These are phyloP conservation scores for Himalopsyche phryganea DNA, from an alignment of 1,140 invertebrate genomes.

Conservation along the genomic window DNA sequence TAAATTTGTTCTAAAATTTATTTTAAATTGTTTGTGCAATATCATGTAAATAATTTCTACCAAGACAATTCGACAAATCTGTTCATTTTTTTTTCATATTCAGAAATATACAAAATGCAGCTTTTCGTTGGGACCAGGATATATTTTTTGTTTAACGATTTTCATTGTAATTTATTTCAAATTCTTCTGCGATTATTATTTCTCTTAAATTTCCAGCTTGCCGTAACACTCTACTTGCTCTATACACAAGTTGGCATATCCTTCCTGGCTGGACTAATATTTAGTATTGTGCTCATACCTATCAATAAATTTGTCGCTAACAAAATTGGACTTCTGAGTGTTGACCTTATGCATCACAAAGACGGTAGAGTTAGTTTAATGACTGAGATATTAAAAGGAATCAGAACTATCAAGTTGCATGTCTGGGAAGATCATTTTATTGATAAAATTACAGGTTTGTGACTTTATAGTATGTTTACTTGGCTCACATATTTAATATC, in stretches of 20 bases:
- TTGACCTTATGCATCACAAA: constrained; percentile 87
- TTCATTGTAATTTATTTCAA: too few relatives aligned
- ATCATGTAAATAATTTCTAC: too few relatives aligned
- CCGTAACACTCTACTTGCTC: constrained; percentile 76
- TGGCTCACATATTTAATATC: too few relatives aligned
- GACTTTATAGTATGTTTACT: not conserved
- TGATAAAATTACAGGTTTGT: constrained; percentile 55
- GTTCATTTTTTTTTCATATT: too few relatives aligned
- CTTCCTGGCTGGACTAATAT: constrained; percentile 84
- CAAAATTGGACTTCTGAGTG: constrained; percentile 85
- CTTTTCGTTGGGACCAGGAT: too few relatives aligned
- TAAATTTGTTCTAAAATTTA: too few relatives aligned
- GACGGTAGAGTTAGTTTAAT: constrained; percentile 87
- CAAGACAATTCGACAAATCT: too few relatives aligned
- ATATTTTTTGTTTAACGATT: too few relatives aligned
- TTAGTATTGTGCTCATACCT: constrained; percentile 87
- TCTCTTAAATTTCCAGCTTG: constrained; percentile 67
- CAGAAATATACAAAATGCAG: too few relatives aligned
- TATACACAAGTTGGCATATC: constrained; percentile 86
- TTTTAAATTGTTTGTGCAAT: too few relatives aligned
- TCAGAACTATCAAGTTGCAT: constrained; percentile 87
- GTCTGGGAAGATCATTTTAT: constrained; percentile 92
- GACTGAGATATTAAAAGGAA: constrained; percentile 83
- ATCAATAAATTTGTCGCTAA: constrained; percentile 89
- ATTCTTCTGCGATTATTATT: too few relatives aligned